Conservation (phyloP, 92 coral and sea anemone genomes). For the Epizoanthus scotinus region DNA sequence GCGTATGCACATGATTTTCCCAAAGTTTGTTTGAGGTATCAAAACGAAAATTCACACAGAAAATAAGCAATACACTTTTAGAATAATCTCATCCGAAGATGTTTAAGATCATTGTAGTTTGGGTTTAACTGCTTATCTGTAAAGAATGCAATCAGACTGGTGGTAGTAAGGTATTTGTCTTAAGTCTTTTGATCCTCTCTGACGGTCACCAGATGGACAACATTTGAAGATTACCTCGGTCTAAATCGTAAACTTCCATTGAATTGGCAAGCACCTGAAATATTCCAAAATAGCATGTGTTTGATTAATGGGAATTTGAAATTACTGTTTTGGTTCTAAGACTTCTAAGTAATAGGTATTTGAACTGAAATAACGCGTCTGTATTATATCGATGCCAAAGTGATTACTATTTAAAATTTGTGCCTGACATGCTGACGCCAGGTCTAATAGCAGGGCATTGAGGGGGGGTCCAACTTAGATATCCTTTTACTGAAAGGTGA, state of each 20-base stretch:
- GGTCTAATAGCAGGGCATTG: background rate
- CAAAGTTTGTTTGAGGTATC: background rate
- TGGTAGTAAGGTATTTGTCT: conserved; percentile 30
- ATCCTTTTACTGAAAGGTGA: background rate
- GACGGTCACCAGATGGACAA: conserved; percentile 30
- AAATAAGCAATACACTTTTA: background rate
- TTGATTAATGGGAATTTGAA: background rate
- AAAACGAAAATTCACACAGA: background rate
- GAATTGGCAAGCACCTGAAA: no score
- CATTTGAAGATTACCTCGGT: background rate
- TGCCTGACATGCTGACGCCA: background rate
- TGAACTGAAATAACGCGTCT: background rate
- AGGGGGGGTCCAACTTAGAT: conserved; percentile 7
- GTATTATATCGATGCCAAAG: background rate
- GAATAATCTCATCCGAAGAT: background rate
- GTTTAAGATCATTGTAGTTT: background rate
- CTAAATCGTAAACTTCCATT: no score
- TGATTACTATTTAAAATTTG: background rate
- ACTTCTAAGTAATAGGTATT: no score
- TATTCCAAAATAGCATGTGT: background rate
- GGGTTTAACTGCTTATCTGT: conserved; percentile 26
- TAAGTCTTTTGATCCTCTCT: conserved; percentile 26
- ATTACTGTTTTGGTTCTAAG: background rate
- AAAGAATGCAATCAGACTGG: conserved; percentile 22
- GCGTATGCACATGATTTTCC: no score